A percentile compares a stretch with the other conserved stretches of the same genome.
Evolutionary conservation across 1,140 invertebrate genomes (phyloP).

Genomic region (Bombus terrestris): DNA sequence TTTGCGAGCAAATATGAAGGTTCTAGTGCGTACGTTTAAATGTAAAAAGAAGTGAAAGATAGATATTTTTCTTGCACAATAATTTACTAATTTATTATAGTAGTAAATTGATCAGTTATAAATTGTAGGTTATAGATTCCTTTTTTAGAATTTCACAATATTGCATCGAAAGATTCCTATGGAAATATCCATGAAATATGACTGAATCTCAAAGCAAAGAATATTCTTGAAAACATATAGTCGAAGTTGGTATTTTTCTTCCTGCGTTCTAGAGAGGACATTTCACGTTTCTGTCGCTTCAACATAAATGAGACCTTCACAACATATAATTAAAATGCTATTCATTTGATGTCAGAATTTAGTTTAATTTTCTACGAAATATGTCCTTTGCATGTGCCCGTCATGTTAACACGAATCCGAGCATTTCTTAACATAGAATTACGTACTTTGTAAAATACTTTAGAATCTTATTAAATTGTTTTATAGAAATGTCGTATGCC

Average conservation of each 20-base stretch:
- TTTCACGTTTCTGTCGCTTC: neutral
- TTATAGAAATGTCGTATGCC: neutral
- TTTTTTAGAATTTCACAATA: too few relatives aligned
- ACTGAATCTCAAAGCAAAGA: neutral
- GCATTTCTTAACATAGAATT: neutral
- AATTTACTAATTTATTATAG: neutral
- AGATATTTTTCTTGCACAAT: neutral
- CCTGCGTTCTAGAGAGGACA: neutral
- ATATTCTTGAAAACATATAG: neutral
- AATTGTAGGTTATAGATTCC: neutral
- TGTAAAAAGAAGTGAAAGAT: neutral
- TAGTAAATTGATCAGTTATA: neutral
- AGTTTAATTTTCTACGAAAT: neutral
- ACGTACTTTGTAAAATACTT: neutral
- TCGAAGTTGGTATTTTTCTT: neutral
- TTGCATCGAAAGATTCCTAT: neutral
- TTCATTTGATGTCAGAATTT: constrained; percentile 21
- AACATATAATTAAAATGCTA: constrained; percentile 23
- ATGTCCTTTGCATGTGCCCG: neutral
- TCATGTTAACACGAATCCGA: neutral
- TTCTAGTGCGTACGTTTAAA: too few relatives aligned
- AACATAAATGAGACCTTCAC: constrained; percentile 6
- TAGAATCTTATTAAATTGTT: neutral
- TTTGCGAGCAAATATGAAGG: too few relatives aligned
- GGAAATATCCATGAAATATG: neutral